Evolutionary conservation across 53 echinoderm and acorn worm species (phyloP), one percentile per base, ranked within the genome.

Genomic region (Patiria pectinifera): DNA sequence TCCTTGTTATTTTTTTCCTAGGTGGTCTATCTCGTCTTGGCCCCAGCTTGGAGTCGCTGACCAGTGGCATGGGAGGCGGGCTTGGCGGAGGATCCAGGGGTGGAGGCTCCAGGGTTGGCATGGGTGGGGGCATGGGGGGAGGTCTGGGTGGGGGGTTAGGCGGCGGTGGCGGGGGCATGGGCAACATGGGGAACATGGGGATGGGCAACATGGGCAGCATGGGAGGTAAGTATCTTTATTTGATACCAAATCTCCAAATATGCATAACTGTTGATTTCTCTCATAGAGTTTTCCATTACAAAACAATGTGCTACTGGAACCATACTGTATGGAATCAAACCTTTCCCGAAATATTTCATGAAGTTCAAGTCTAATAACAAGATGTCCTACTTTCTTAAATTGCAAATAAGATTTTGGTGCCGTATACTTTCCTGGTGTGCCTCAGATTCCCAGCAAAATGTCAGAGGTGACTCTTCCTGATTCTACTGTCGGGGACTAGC

Each of bases 21-120:
- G 97, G 76, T 89, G 97, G 97, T 26, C 91, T 97, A 14, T 78
- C 86, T 45, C 92, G 92, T 15, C 71, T 96, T 24, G 97, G 97
- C 48, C 97, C 97, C n/a, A 96, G 96, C 85, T 72, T 97, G 72
- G 95, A 96, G 72, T 61, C 82, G 9, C 76, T 97, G 45, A 85
- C 89, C 45, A 83, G 93, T 48, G 93, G 93, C 7, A 82, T 79
- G 1, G 93, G 86, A 4, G 66, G 94, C 47, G 92, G 91, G 21
- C 58, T 91, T 9, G 87, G 82, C 44, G 76, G 91, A 48, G 78
- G 80, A 62, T 21, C 10, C 11, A 4, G 82, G 3, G 8, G 82
- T 6, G 86, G 93, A 23, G 89, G 88, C 3, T 19, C 93, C 23
- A 93, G 95, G 1, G 91, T 90, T 2, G 85, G 93, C 26, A 84